Percentiles rank a stretch among this genome's conserved stretches.
These are phyloP conservation scores for Hydractinia echinata DNA, from an alignment of 30 jellyfish, hydroid and myxozoan genomes.

Conservation along the genomic window DNA sequence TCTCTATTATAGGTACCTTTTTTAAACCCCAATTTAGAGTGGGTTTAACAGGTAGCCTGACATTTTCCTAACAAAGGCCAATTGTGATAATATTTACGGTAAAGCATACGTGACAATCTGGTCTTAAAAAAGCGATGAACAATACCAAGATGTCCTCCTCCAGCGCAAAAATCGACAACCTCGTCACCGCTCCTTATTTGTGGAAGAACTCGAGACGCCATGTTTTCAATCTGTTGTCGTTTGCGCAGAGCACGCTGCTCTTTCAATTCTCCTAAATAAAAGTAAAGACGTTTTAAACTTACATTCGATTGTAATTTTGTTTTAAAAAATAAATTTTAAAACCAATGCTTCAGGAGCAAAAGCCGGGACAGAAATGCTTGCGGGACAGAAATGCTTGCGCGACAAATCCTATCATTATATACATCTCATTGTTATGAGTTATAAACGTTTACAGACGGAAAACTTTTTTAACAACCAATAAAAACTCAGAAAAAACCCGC, in stretches of 20 bases:
- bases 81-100: no score
- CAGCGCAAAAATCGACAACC: constrained; percentile 90
- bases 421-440: no score
- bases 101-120: constrained; percentile 51
- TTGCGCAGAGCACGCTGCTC: constrained; percentile 54
- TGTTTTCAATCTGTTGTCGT: constrained; percentile 64
- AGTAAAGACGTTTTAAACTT: not conserved
- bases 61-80: no score
- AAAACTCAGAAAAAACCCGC: no score
- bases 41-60: no score
- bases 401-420: no score
- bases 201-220: constrained; percentile 33
- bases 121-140: constrained; percentile 66
- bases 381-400: no score
- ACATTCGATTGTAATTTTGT: not conserved
- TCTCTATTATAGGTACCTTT: no score
- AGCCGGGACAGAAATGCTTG: not conserved
- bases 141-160: constrained; percentile 93
- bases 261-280: constrained; percentile 60
- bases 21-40: no score
- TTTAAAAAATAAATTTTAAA: not conserved
- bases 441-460: no score
- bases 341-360: not conserved
- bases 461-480: no score
- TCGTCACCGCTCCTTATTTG: constrained; percentile 40